Conservation (phyloP, 2,113 vertebrate species). For the Ploceus nigricollis region DNA sequence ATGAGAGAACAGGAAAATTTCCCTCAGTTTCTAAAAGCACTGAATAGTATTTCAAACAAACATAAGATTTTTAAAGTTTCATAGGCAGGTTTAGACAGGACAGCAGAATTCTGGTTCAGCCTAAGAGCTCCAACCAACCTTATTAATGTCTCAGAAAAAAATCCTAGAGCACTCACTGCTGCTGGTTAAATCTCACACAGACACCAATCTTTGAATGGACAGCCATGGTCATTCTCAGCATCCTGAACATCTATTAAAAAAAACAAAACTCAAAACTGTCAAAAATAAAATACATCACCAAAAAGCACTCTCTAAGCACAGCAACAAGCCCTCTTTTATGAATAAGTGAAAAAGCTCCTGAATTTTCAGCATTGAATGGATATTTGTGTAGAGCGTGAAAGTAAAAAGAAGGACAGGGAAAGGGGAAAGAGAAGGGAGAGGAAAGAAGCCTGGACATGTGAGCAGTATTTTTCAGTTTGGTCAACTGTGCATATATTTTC, state of each 20-base stretch:
- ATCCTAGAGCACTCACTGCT: neutral
- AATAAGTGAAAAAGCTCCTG: neutral
- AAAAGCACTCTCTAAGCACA: neutral
- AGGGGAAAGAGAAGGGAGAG: neutral
- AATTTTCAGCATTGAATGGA: neutral
- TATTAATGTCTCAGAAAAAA: neutral
- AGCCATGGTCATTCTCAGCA: neutral
- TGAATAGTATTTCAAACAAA: neutral
- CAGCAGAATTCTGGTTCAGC: neutral
- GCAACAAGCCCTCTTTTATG: neutral
- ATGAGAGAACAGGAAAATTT: neutral
- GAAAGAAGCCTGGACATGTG: neutral
- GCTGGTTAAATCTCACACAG: neutral
- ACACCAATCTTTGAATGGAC: neutral
- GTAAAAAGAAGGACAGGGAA: neutral
- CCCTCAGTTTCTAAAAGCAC: neutral
- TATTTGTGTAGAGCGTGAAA: neutral
- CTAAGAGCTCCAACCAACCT: neutral
- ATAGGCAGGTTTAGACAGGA: neutral
- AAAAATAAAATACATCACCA: neutral
- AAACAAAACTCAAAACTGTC: fast-evolving
- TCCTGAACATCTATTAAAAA: neutral
- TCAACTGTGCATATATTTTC: neutral
- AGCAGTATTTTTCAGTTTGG: neutral
- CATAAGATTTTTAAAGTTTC: neutral